phyloP scores from a whole-genome alignment of 2,888 invertebrate genomes.

The Volucella inanis region DNA sequence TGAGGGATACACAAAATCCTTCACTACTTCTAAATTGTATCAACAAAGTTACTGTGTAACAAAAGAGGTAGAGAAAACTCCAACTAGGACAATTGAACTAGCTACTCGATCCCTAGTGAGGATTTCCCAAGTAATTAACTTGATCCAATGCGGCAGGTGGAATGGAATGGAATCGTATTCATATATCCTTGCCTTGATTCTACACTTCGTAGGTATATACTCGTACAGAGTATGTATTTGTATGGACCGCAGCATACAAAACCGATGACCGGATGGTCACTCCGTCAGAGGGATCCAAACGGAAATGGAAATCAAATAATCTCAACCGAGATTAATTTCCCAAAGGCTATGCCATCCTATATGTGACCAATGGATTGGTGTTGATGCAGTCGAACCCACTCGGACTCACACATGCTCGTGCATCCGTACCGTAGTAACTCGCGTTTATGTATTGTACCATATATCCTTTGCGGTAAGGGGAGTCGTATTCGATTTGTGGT shows the following conservation, averaged over 20 bases:
- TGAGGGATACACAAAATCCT: conserved; percentile 18
- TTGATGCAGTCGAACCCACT: background rate
- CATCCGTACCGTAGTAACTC: background rate
- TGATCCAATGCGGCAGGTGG: conserved; percentile 62
- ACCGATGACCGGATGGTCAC: conserved; percentile 57
- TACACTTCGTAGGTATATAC: no score
- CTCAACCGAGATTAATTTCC: conserved; percentile 72
- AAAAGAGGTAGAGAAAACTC: conserved; percentile 3
- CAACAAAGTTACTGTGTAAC: conserved; percentile 13
- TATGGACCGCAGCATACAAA: background rate
- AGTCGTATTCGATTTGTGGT: conserved; percentile 58
- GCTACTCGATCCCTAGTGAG: conserved; percentile 15
- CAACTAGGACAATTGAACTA: conserved; percentile 46
- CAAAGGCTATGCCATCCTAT: conserved; percentile 44
- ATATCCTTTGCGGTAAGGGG: conserved; percentile 18
- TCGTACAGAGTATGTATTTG: no score
- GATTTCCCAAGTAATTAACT: conserved; percentile 69
- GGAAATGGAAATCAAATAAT: conserved; percentile 75
- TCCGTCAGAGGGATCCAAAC: conserved; percentile 66
- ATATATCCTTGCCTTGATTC: background rate
- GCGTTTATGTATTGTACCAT: conserved; percentile 12
- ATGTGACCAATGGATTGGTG: background rate
- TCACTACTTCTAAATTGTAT: conserved; percentile 47
- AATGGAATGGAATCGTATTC: conserved; percentile 33
- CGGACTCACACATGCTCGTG: no score